These are phyloP conservation scores for Luperina testacea DNA, from an alignment of 2,888 invertebrate genomes.

Conservation along the genomic window DNA sequence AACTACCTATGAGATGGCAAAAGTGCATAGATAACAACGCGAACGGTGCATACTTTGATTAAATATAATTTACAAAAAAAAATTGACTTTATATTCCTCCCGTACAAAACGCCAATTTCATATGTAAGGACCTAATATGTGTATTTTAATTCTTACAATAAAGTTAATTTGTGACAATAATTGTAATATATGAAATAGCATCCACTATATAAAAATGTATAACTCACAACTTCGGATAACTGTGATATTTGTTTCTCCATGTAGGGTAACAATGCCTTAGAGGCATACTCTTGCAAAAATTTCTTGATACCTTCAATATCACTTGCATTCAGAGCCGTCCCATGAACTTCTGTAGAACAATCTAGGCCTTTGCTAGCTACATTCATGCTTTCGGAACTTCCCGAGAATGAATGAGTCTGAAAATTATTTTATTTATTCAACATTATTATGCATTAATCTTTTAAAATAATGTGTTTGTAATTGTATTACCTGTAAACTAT, in stretches of 20 bases:
- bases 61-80: too few relatives aligned
- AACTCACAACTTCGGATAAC: slow-evolving; percentile 93
- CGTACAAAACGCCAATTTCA: too few relatives aligned
- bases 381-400: slow-evolving; percentile 91
- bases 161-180: neutral
- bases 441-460: neutral
- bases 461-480: slow-evolving; percentile 10
- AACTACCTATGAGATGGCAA: too few relatives aligned
- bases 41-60: too few relatives aligned
- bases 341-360: slow-evolving; percentile 91
- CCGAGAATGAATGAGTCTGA: slow-evolving; percentile 87
- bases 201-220: slow-evolving; percentile 15
- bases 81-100: too few relatives aligned
- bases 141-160: neutral
- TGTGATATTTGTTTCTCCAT: slow-evolving; percentile 96
- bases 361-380: slow-evolving; percentile 88
- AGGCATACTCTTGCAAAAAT: slow-evolving; percentile 96
- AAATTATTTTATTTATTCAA: slow-evolving; percentile 59
- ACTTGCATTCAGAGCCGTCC: slow-evolving; percentile 93
- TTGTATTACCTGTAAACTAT: slow-evolving; percentile 85
- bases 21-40: too few relatives aligned
- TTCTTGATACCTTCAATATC: slow-evolving; percentile 96
- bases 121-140: too few relatives aligned
- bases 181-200: slow-evolving; percentile 4
- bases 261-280: slow-evolving; percentile 96